Conservation (phyloP, 2,888 invertebrate genomes). For the Zonitis immaculata region DNA sequence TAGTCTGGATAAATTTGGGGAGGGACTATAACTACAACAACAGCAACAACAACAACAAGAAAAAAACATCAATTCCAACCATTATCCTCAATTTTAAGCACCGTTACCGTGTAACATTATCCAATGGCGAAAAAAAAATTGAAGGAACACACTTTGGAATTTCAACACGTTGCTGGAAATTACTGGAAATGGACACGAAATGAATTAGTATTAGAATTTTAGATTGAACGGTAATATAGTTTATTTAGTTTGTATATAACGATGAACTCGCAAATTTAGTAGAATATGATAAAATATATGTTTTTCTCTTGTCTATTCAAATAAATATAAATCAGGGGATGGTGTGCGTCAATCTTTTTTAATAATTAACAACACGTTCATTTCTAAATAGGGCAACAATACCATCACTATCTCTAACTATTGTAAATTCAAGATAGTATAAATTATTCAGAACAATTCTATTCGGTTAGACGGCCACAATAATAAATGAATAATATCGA, state of each 20-base stretch:
- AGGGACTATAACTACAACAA: not conserved
- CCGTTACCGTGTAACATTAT: not conserved
- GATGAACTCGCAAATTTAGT: too few species aligned
- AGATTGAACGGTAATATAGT: not conserved
- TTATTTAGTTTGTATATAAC: not conserved
- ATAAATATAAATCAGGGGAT: not conserved
- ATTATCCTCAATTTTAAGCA: not conserved
- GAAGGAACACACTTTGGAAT: not conserved
- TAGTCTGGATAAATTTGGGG: not conserved
- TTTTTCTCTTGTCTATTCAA: too few species aligned
- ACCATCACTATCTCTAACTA: not conserved
- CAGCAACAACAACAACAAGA: not conserved
- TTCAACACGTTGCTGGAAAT: not conserved
- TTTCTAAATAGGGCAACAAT: not conserved
- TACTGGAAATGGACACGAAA: not conserved
- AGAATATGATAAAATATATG: too few species aligned
- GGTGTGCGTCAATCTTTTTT: not conserved
- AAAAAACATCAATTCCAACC: not conserved
- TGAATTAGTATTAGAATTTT: not conserved
- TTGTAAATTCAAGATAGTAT: not conserved
- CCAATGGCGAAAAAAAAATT: not conserved
- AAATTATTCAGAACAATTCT: not conserved
- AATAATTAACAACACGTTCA: not conserved
- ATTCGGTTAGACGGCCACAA: not conserved
- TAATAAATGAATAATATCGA: too few species aligned